Evolutionary conservation across 2,888 invertebrate species (phyloP).

Genomic region (Orthonevra nobilis): DNA sequence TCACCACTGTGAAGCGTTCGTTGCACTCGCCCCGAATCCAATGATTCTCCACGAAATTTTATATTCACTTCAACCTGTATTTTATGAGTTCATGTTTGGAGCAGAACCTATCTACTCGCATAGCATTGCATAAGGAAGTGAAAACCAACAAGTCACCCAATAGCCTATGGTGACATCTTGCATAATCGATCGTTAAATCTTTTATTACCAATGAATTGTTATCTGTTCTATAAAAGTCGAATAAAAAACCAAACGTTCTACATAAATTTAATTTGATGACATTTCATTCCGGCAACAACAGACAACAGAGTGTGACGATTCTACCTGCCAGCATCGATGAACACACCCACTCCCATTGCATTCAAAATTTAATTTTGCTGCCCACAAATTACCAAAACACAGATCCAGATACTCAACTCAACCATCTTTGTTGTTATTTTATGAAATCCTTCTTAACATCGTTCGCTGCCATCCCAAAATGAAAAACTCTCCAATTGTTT

Average conservation of each 20-base stretch:
- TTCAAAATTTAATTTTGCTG: slow-evolving; percentile 61
- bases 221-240: slow-evolving; percentile 14
- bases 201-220: slow-evolving; percentile 18
- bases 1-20: no score
- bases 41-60: no score
- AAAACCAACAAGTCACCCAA: no score
- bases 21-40: no score
- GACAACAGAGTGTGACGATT: no score
- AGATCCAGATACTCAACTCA: slow-evolving; percentile 38
- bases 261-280: slow-evolving; percentile 40
- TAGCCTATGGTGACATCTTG: slow-evolving; percentile 17
- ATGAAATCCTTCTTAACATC: background rate
- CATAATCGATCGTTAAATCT: slow-evolving; percentile 45
- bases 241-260: slow-evolving; percentile 5
- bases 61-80: no score
- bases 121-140: no score
- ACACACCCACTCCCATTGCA: slow-evolving; percentile 20
- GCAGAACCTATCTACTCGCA: no score
- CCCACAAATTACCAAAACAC: slow-evolving; percentile 59
- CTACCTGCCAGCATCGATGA: slow-evolving; percentile 10
- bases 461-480: slow-evolving; percentile 27
- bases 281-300: slow-evolving; percentile 29
- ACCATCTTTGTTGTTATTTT: background rate
- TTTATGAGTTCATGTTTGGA: no score
- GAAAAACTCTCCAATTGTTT: slow-evolving; percentile 54